A percentile compares a stretch with the other conserved stretches of the same genome.
Conservation (phyloP, 2,888 invertebrate species). For the Ommatoiulus sabulosus region DNA sequence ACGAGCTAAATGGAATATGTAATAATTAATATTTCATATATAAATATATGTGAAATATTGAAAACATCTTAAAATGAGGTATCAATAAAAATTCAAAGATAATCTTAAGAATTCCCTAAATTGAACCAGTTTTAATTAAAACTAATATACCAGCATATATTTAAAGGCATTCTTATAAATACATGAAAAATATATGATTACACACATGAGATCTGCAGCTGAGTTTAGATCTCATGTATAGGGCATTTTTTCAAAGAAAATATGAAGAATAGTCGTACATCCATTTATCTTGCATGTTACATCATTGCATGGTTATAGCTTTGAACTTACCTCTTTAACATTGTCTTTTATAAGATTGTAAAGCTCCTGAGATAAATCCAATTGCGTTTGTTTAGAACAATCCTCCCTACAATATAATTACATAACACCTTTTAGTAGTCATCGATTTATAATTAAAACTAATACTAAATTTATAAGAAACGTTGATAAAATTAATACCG, state of each 20-base stretch:
- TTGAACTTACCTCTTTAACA: conserved; percentile 60
- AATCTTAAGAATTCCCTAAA: too few relatives aligned
- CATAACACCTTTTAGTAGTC: not conserved
- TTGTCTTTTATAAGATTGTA: conserved; percentile 54
- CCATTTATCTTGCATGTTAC: not conserved
- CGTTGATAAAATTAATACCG: not conserved
- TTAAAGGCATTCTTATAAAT: too few relatives aligned
- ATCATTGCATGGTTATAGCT: not conserved
- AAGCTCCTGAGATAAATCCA: conserved; percentile 54
- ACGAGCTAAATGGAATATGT: conserved; percentile 57
- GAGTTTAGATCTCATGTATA: too few relatives aligned
- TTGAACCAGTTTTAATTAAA: too few relatives aligned
- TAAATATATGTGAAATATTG: not conserved
- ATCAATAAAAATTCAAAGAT: too few relatives aligned
- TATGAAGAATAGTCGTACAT: too few relatives aligned
- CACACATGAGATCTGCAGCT: too few relatives aligned
- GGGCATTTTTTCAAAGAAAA: too few relatives aligned
- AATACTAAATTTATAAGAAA: not conserved
- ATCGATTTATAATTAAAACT: not conserved
- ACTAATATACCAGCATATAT: too few relatives aligned
- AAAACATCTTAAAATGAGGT: too few relatives aligned
- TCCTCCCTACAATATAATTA: conserved; percentile 42
- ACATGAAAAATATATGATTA: too few relatives aligned
- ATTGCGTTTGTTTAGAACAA: conserved; percentile 50
- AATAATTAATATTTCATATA: not conserved